These are phyloP conservation scores for Steromphala cineraria DNA, from an alignment of 2,888 invertebrate genomes.

Conservation along the genomic window DNA sequence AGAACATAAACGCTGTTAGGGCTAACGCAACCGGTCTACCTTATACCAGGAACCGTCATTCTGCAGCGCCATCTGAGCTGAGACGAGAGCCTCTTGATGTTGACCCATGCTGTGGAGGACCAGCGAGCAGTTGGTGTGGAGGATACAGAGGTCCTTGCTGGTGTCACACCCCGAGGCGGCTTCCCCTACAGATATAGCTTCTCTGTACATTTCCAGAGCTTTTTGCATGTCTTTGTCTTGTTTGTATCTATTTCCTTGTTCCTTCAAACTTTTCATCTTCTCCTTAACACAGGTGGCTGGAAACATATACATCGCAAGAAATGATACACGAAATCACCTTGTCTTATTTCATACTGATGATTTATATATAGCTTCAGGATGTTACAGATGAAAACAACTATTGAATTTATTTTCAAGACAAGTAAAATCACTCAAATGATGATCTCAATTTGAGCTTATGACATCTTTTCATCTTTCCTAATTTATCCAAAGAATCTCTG, in stretches of 20 bases:
- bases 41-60: slow-evolving; percentile 43
- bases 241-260: slow-evolving; percentile 43
- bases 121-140: slow-evolving; percentile 52
- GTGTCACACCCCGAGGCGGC: slow-evolving; percentile 35
- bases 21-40: slow-evolving; percentile 23
- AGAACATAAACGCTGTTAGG: not conserved
- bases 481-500: too few relatives aligned
- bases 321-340: not conserved
- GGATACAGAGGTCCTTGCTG: slow-evolving; percentile 44
- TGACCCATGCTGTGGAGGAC: slow-evolving; percentile 34
- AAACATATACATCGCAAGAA: not conserved
- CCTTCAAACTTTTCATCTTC: slow-evolving; percentile 39
- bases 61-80: slow-evolving; percentile 40
- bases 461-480: too few relatives aligned
- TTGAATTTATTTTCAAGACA: too few relatives aligned
- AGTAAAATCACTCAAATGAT: too few relatives aligned
- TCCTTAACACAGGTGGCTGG: slow-evolving; percentile 40
- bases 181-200: slow-evolving; percentile 38
- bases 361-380: too few relatives aligned
- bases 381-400: too few relatives aligned
- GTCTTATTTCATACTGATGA: not conserved
- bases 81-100: slow-evolving; percentile 36
- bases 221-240: slow-evolving; percentile 32
- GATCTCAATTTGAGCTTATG: too few relatives aligned
- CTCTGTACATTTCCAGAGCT: slow-evolving; percentile 41